A percentile compares a stretch with the other conserved stretches of the same genome.
Evolutionary conservation across 1,140 invertebrate species (phyloP).

Genomic region (Pseudobourletiella spinata): DNA sequence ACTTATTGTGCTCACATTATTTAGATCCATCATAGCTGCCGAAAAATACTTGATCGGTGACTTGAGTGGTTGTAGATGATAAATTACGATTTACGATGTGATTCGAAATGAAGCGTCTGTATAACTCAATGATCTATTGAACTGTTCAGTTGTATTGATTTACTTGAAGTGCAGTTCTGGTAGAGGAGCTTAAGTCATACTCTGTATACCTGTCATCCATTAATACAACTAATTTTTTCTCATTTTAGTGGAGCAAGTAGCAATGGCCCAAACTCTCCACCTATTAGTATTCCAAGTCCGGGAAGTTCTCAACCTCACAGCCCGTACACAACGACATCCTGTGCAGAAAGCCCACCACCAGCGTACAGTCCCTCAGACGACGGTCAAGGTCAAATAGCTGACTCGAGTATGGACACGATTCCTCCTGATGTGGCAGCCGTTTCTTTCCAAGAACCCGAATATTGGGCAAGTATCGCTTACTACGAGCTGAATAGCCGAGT

Average conservation of each 20-base stretch:
- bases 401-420: constrained; percentile 48
- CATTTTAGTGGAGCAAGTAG: constrained; percentile 22
- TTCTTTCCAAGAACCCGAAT: constrained; percentile 68
- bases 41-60: too few relatives aligned
- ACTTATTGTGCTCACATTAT: too few relatives aligned
- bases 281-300: constrained; percentile 41
- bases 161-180: too few relatives aligned
- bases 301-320: constrained; percentile 57
- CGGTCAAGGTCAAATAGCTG: constrained; percentile 38
- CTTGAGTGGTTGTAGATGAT: too few relatives aligned
- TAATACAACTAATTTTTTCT: neutral
- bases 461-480: constrained; percentile 92
- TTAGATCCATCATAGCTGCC: too few relatives aligned
- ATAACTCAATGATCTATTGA: too few relatives aligned
- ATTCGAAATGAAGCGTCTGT: too few relatives aligned
- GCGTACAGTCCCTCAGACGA: constrained; percentile 83
- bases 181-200: too few relatives aligned
- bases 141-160: too few relatives aligned
- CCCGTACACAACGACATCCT: constrained; percentile 51
- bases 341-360: constrained; percentile 80
- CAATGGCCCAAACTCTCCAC: constrained; percentile 38
- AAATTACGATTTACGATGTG: too few relatives aligned
- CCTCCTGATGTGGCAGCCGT: constrained; percentile 42
- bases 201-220: too few relatives aligned
- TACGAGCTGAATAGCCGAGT: constrained; percentile 93